Conservation (phyloP, 2,113 vertebrate species). For the Verasper variegatus region DNA sequence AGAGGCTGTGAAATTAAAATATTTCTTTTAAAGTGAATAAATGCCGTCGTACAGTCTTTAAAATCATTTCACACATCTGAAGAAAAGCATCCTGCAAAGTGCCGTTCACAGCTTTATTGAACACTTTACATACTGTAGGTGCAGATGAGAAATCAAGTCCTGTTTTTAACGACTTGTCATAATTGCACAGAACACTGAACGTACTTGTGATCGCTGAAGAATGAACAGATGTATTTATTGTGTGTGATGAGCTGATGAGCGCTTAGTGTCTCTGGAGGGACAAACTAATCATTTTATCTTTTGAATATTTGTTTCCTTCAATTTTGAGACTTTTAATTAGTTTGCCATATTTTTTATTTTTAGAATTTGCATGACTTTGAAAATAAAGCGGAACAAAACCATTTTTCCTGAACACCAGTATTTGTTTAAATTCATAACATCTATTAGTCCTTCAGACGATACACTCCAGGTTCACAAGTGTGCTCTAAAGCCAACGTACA, state of each 20-base stretch:
- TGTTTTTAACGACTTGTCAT: constrained; percentile 11
- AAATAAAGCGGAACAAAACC: constrained; percentile 38
- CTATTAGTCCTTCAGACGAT: constrained; percentile 45
- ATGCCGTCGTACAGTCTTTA: neutral
- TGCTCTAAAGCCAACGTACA: constrained; percentile 60
- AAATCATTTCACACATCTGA: neutral
- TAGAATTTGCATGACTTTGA: neutral
- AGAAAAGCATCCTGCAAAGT: constrained; percentile 23
- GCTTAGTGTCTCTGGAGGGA: neutral
- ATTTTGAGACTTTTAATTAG: constrained; percentile 2
- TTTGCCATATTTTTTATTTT: neutral
- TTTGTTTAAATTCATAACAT: constrained; percentile 55
- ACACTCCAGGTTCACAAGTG: constrained; percentile 53
- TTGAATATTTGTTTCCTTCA: neutral
- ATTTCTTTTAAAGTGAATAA: constrained; percentile 1
- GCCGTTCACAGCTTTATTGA: constrained; percentile 71
- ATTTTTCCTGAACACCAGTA: constrained; percentile 8
- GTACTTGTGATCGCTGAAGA: constrained; percentile 26
- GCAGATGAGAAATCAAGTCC: constrained; percentile 49
- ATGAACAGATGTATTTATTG: constrained; percentile 12
- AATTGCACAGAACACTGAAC: constrained; percentile 34
- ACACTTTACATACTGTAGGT: constrained; percentile 41
- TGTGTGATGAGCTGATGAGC: constrained; percentile 14
- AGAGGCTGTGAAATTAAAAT: neutral
- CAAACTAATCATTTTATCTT: neutral